Base-by-base conservation (phyloP, 1,140 invertebrate genomes). In the Drosophila neocordata region DNA sequence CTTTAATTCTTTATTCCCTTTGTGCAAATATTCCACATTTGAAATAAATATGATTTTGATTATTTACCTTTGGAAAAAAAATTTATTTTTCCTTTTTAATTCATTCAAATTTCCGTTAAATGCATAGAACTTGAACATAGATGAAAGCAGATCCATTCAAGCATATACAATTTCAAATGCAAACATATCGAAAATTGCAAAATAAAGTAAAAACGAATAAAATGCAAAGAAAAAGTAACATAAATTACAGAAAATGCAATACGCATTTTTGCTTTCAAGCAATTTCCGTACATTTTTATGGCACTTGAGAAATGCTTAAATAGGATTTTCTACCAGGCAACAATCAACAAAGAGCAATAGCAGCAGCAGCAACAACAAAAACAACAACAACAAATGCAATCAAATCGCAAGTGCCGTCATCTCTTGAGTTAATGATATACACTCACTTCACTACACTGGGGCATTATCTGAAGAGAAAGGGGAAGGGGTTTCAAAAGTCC, bases 371-470 rank as follows among this genome's bases (percentile, higher is more conserved):
- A 56, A 38, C 69, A 66, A 72, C 60, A 72, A 84, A 80, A 38
- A 15, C n/a, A 69, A 18, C 56, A 57, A 48, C 69, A 67, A 72
- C 61, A 72, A 84, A 85, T 71, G 73, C 77, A 83, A 83, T 83
- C 65, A 85, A 80, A 80, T 70, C 74, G 77, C 82, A 72, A 87
- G 80, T 83, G 80, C 65, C 73, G 75, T 69, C 77, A 81, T 67
- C 68, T 67, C 82, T 85, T 34, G 74, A 85, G 82, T 85, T 85
- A 85, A 85, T 85, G 83, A 85, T 85, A 85, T 88, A 85, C 83
- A 87, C 78, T 87, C 83, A 78, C 82, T 87, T 85, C 73, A 87
- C 53, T 56, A 34, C 53, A 35, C 53, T 71, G 65, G 62, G 73
- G 66, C 65, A 76, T 74, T 69, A 65, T 83, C 53, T 60, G 75